Conservation (phyloP, 2,888 invertebrate species). For the Agrilus biguttatus region DNA sequence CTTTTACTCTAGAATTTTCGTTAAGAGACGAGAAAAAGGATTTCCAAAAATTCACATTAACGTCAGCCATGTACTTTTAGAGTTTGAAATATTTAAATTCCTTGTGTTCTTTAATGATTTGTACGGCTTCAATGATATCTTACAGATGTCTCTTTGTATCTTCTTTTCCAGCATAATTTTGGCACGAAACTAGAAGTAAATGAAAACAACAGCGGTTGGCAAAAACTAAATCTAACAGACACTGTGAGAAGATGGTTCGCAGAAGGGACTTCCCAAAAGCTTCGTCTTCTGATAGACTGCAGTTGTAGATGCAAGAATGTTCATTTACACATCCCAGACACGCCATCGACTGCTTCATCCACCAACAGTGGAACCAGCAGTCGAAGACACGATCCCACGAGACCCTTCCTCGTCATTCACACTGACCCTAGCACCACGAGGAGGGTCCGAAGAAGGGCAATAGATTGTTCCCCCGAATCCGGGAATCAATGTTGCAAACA, state of each 20-base stretch:
- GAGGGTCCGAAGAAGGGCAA: conserved; percentile 63
- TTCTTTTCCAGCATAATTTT: conserved; percentile 38
- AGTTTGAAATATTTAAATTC: too few species aligned
- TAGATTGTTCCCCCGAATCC: conserved; percentile 63
- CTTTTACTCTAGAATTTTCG: too few species aligned
- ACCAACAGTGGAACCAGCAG: not conserved
- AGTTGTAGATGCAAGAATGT: conserved; percentile 63
- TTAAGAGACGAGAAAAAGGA: too few species aligned
- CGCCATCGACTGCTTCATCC: conserved; percentile 3
- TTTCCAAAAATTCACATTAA: too few species aligned
- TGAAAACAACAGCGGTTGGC: conserved; percentile 64
- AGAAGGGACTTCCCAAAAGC: conserved; percentile 35
- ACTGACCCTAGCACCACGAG: conserved; percentile 56
- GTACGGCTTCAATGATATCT: too few species aligned
- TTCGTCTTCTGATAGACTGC: conserved; percentile 72
- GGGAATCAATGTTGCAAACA: conserved; percentile 75
- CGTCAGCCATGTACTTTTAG: too few species aligned
- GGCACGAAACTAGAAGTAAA: conserved; percentile 38
- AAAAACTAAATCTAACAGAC: conserved; percentile 69
- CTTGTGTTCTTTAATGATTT: too few species aligned
- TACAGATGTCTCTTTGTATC: not conserved
- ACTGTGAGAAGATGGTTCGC: conserved; percentile 63
- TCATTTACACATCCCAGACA: conserved; percentile 47
- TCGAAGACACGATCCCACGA: conserved; percentile 41
- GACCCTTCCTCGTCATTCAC: conserved; percentile 72